Base-by-base conservation (phyloP, 2,888 invertebrate genomes). In the Melanchra persicariae region DNA sequence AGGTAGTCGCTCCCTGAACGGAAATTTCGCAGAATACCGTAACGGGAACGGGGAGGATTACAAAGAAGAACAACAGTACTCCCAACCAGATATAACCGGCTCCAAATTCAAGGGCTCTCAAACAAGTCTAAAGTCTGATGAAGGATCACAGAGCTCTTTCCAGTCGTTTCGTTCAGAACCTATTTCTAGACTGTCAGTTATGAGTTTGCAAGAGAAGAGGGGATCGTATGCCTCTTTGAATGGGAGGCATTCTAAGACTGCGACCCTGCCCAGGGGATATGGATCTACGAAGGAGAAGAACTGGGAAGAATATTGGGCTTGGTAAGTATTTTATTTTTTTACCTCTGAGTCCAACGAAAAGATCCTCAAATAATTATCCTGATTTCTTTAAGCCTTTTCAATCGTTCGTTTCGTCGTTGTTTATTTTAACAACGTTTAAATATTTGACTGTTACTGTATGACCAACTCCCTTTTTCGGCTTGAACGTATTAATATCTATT, bases 301-400 rank as follows among this genome's bases (percentile, higher is more conserved):
- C 61, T 96, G 96, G 96, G 95, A 96, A 76, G 95, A 95, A 24
- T 96, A 96, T 82, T 96, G 96, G 96, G 91, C 95, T 1, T 90
- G 92, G 96, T 96, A 86, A 94, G 95, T 94, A 82, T 82, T 72
- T n/a, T n/a, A 15, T 40, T 24, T 19, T 59, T 17, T 0, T 19
- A 8, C 7, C 7, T 19, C 19, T 45, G 8, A 19, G 1, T 12
- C 1, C 8, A 3, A 40, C 40, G 12, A 40, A 5, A 40, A 40
- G 15, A 37, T 10, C 1, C 37, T 12, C 37, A 37, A 34, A 37
- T 37, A 37, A 7, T 6, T 10, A 19, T 24, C 8, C 17, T 7
- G 12, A 19, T 40, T 26, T 49, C 1, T 34, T 4, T 1, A 34
- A n/a, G 8, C 8, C 1, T 55, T 12, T 34, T 19, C 6, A 34